Base-by-base conservation (phyloP, 2,797 vertebrate species). In the Sphenodon punctatus region DNA sequence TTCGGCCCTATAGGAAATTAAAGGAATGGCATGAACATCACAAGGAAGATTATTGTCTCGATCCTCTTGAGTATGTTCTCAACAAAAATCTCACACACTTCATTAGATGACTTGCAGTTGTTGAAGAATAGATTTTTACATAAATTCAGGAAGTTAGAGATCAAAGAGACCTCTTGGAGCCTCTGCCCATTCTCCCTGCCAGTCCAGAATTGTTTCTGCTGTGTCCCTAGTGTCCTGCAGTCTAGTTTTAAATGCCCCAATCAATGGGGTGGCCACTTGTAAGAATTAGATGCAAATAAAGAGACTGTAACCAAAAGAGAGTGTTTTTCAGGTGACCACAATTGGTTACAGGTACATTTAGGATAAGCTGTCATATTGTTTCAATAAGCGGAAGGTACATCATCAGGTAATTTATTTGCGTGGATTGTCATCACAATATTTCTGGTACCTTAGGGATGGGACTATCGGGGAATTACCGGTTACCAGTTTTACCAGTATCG, bases 1-100 rank as follows among this genome's bases (percentile, higher is more conserved):
- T 97, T n/a, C 98, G 97, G 6, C 98, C 98, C 98, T 99, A 67
- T 48, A 77, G 36, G 32, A 87, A 85, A 83, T 6, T 20, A 75
- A 90, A 80, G 8, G 20, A 83, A 10, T 0, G 4, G 19, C 9
- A 32, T 45, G 1, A 39, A 83, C 80, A 84, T 23, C 14, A 22
- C 22, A 19, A 67, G 16, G 45, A 61, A 22, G 45, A 34, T 13
- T 27, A 64, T 46, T 25, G 5, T 27, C 65, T 46, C 69, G 15
- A 13, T 16, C 5, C 23, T 45, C 49, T 20, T 3, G 1, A 46
- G 41, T 4, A 2, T 10, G 30, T 15, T 59, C 10, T 6, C 27
- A 60, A 30, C 10, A 36, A 34, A 48, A 39, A 48, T 30, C 14
- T 20, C 13, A 22, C 20, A 8, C 12, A 27, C 20, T 73, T 30